These are phyloP conservation scores for Alviniconcha strummeri DNA, from an alignment of 2,888 invertebrate genomes.

Conservation along the genomic window DNA sequence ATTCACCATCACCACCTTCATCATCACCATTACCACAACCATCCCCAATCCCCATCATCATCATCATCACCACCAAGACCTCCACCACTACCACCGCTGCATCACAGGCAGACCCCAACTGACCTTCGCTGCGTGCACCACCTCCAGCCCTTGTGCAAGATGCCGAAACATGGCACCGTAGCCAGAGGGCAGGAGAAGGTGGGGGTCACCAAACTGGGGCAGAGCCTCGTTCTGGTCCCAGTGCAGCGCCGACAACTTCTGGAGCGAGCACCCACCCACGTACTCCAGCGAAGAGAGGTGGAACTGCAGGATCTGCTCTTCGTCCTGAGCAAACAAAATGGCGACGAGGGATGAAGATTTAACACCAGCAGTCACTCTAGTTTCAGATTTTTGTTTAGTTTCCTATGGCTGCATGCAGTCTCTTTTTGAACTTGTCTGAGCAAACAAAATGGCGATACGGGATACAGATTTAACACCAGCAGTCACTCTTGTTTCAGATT, in stretches of 20 bases:
- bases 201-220: slow-evolving; percentile 75
- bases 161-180: slow-evolving; percentile 64
- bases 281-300: slow-evolving; percentile 75
- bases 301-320: slow-evolving; percentile 73
- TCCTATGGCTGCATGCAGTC: too few species aligned
- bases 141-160: slow-evolving; percentile 71
- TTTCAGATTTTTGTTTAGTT: too few species aligned
- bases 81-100: background rate
- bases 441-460: too few species aligned
- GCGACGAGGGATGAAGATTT: background rate
- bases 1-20: background rate
- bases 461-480: too few species aligned
- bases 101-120: slow-evolving; percentile 5
- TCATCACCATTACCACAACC: background rate
- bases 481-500: too few species aligned
- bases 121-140: slow-evolving; percentile 68
- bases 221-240: slow-evolving; percentile 76
- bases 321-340: slow-evolving; percentile 61
- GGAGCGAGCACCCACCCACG: slow-evolving; percentile 73
- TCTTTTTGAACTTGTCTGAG: too few species aligned
- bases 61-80: background rate
- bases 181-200: slow-evolving; percentile 72
- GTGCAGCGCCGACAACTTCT: slow-evolving; percentile 71
- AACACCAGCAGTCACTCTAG: too few species aligned
- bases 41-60: background rate